phyloP scores from a whole-genome alignment of 2,113 vertebrate species.

The Fulica atra region DNA sequence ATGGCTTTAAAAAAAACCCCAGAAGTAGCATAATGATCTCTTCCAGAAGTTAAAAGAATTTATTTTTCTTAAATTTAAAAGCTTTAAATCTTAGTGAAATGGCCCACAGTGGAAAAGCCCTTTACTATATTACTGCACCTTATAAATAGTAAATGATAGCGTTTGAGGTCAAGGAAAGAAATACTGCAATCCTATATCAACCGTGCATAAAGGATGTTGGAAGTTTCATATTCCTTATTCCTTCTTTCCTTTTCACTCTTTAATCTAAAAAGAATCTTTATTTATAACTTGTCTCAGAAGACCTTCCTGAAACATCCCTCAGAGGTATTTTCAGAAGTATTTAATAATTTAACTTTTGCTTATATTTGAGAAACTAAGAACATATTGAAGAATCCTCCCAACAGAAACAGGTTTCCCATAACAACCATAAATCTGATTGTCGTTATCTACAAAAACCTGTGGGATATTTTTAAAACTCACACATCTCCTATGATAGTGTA shows the following conservation, averaged over 20 bases:
- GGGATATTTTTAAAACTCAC: background rate
- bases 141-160: slow-evolving; percentile 54
- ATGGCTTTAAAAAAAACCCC: background rate
- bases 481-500: background rate
- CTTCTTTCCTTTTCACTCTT: background rate
- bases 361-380: slow-evolving; percentile 21
- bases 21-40: background rate
- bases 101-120: slow-evolving; percentile 39
- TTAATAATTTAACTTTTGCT: slow-evolving; percentile 1
- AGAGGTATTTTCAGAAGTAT: background rate
- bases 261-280: background rate
- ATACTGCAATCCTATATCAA: slow-evolving; percentile 33
- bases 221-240: slow-evolving; percentile 1
- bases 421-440: background rate
- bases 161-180: slow-evolving; percentile 38
- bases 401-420: background rate
- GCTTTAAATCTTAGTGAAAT: slow-evolving; percentile 41
- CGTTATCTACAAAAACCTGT: background rate
- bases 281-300: slow-evolving; percentile 10
- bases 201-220: background rate
- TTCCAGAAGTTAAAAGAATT: slow-evolving; percentile 1
- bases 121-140: slow-evolving; percentile 18
- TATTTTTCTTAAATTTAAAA: slow-evolving; percentile 12
- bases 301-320: background rate
- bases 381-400: background rate